Conservation (phyloP, 2,888 invertebrate species). For the Sepioteuthis lessoniana region DNA sequence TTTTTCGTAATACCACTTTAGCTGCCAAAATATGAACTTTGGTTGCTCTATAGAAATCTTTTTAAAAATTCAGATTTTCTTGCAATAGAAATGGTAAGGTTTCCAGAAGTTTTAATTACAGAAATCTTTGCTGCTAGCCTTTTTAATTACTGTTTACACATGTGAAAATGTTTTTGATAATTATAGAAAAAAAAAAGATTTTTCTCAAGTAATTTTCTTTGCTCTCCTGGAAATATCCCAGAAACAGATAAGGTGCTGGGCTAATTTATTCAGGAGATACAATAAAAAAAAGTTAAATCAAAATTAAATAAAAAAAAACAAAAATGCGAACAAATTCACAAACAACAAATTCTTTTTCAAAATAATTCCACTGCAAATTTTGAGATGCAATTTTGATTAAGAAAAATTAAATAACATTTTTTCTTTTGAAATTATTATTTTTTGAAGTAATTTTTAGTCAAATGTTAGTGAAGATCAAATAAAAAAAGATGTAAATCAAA, state of each 20-base stretch:
- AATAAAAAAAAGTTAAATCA: neutral
- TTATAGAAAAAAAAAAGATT: neutral
- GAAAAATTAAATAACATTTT: conserved; percentile 8
- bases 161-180: neutral
- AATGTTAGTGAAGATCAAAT: neutral
- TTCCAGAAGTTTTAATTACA: neutral
- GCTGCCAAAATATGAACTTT: neutral
- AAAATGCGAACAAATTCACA: neutral
- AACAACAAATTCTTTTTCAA: neutral
- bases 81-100: neutral
- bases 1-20: neutral
- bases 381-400: neutral
- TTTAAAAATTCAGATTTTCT: neutral
- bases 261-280: neutral
- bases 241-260: conserved; percentile 23
- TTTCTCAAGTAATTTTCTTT: neutral
- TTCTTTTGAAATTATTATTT: neutral
- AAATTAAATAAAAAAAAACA: neutral
- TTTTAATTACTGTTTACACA: conserved; percentile 1
- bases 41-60: neutral
- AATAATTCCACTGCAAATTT: neutral
- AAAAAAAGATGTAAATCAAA: neutral
- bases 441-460: neutral
- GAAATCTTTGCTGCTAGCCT: neutral
- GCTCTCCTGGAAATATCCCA: conserved; percentile 33